These are phyloP conservation scores for Drosophila fulvimacula DNA, from an alignment of 2,888 invertebrate species.

Conservation along the genomic window DNA sequence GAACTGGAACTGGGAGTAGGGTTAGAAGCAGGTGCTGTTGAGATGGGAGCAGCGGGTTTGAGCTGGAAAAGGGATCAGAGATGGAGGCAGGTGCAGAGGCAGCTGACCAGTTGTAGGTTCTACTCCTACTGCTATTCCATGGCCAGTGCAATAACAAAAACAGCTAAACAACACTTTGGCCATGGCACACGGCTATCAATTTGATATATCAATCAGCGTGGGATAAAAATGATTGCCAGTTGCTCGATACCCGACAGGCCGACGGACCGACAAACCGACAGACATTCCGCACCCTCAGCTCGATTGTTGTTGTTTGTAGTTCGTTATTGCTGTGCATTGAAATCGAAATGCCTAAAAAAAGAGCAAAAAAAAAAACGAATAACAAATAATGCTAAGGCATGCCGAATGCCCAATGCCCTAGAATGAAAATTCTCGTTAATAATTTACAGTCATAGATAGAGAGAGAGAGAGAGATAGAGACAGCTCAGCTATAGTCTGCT, in stretches of 20 bases:
- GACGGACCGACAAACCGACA: not conserved
- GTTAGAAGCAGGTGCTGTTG: not conserved
- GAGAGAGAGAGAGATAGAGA: not conserved
- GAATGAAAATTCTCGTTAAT: not conserved
- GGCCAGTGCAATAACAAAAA: slow-evolving; percentile 22
- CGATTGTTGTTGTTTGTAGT: slow-evolving; percentile 44
- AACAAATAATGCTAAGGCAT: not conserved
- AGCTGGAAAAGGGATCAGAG: not conserved
- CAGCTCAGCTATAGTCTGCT: not conserved
- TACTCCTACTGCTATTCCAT: slow-evolving; percentile 5
- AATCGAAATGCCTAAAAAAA: slow-evolving; percentile 24
- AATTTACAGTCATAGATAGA: not conserved
- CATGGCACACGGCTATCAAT: slow-evolving; percentile 64
- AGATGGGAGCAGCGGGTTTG: not conserved
- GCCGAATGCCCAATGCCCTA: not conserved
- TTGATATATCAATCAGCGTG: slow-evolving; percentile 75
- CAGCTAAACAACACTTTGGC: slow-evolving; percentile 54
- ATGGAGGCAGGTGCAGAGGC: not conserved
- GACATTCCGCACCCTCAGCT: not conserved
- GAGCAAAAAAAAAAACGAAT: fast-evolving
- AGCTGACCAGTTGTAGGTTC: slow-evolving; percentile 25
- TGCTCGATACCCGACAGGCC: slow-evolving; percentile 12
- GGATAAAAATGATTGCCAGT: slow-evolving; percentile 54
- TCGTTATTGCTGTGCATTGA: slow-evolving; percentile 51
- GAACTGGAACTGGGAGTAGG: too few species aligned